phyloP scores from a whole-genome alignment of 2,797 vertebrate genomes.

The Megaceryle alcyon region DNA sequence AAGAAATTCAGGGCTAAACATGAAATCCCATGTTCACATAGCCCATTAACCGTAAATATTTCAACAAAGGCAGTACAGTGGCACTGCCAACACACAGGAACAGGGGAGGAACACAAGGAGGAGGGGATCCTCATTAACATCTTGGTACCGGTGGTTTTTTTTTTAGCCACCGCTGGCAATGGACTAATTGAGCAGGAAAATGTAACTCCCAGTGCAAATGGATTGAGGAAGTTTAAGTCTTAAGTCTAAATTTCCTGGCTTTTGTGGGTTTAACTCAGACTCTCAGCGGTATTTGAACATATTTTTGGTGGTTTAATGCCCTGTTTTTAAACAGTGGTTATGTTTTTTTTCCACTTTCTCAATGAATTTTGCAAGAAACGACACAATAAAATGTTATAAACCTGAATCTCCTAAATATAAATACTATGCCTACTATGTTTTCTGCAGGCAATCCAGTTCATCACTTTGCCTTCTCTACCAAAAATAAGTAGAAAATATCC shows the following conservation, averaged over 20 bases:
- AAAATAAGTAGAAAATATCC: background rate
- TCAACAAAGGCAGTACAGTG: background rate
- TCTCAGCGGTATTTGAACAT: slow-evolving; percentile 3
- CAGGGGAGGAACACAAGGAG: background rate
- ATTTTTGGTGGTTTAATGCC: slow-evolving; percentile 15
- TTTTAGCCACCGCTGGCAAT: background rate
- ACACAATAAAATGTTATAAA: background rate
- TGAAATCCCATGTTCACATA: background rate
- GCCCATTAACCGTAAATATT: background rate
- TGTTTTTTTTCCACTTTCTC: background rate
- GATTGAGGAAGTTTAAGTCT: slow-evolving; percentile 47
- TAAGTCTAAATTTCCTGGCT: slow-evolving; percentile 32
- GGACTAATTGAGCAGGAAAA: slow-evolving; percentile 41
- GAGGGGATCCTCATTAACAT: background rate
- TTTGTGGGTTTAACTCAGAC: slow-evolving; percentile 46
- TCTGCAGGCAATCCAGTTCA: background rate
- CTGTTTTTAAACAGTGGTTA: background rate
- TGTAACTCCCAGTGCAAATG: slow-evolving; percentile 24
- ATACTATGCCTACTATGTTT: background rate
- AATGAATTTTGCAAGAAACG: background rate
- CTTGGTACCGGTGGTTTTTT: background rate
- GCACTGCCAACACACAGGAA: background rate
- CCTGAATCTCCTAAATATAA: background rate
- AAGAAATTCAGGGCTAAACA: background rate
- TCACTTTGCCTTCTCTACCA: background rate